Percentiles rank a stretch among this genome's conserved stretches.
Conservation (phyloP, 2,888 invertebrate genomes). For the Antitype chi region DNA sequence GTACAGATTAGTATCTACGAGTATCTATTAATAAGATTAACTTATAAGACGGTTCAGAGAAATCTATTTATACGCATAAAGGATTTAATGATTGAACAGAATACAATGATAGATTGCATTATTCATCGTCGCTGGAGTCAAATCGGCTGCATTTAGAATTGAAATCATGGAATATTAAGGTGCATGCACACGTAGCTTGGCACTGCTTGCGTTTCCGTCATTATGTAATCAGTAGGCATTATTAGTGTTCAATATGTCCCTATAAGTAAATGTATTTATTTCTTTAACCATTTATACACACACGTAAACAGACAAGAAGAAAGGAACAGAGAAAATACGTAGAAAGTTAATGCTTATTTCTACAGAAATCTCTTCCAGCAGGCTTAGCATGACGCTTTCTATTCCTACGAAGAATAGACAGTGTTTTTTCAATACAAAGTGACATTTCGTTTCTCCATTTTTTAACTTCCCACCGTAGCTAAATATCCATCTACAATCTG, state of each 20-base stretch:
- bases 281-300: no score
- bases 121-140: conserved; percentile 49
- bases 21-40: conserved; percentile 68
- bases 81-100: conserved; percentile 59
- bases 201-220: conserved; percentile 28
- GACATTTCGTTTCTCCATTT: no score
- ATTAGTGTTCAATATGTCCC: conserved; percentile 7
- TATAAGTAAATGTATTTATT: background rate
- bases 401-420: no score
- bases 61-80: conserved; percentile 59
- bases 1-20: conserved; percentile 63
- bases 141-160: conserved; percentile 54
- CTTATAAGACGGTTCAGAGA: conserved; percentile 56
- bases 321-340: no score
- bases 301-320: no score
- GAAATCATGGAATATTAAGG: conserved; percentile 45
- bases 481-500: no score
- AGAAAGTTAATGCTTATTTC: no score
- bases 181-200: conserved; percentile 32
- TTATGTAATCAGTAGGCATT: conserved; percentile 10
- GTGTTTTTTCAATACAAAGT: no score
- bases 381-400: no score
- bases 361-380: no score
- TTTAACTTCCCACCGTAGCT: no score
- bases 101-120: conserved; percentile 57